Conservation (phyloP, 2,797 vertebrate species). For the Sebastes alutus region DNA sequence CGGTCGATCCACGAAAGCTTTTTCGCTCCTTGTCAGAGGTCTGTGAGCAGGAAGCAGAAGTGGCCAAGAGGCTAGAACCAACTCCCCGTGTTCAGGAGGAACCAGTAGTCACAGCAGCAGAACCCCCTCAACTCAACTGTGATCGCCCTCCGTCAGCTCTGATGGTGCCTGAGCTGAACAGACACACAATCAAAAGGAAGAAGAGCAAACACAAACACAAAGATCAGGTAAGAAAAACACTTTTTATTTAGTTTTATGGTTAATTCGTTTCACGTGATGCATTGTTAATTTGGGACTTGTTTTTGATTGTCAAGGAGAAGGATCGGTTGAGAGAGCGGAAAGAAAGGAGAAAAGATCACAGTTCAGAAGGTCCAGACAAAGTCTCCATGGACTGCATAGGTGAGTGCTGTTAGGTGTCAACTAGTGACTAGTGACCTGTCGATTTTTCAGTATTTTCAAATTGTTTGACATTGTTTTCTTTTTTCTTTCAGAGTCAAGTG, state of each 20-base stretch:
- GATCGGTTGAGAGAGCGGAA: constrained; percentile 37
- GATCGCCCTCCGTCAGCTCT: constrained; percentile 33
- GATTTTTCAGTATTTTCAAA: neutral
- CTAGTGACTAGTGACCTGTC: neutral
- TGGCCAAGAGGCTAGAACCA: constrained; percentile 68
- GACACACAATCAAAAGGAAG: constrained; percentile 52
- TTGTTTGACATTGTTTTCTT: neutral
- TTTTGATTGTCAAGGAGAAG: constrained; percentile 47
- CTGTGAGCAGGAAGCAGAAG: constrained; percentile 71
- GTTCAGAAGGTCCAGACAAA: constrained; percentile 25
- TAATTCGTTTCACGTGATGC: neutral
- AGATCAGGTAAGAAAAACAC: constrained; percentile 48
- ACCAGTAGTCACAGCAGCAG: constrained; percentile 5
- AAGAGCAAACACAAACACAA: constrained; percentile 72
- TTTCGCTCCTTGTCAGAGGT: constrained; percentile 84
- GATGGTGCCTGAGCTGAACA: constrained; percentile 19
- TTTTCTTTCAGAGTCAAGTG: constrained; percentile 52
- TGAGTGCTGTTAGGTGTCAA: constrained; percentile 9
- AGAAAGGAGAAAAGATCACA: constrained; percentile 35
- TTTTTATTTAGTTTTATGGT: neutral
- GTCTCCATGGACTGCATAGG: constrained; percentile 35
- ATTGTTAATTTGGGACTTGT: neutral
- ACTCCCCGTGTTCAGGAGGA: constrained; percentile 71
- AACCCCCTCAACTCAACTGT: constrained; percentile 39
- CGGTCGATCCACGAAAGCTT: constrained; percentile 76